phyloP scores from a whole-genome alignment of 2,888 invertebrate genomes.

The Temnothorax ravouxi region DNA sequence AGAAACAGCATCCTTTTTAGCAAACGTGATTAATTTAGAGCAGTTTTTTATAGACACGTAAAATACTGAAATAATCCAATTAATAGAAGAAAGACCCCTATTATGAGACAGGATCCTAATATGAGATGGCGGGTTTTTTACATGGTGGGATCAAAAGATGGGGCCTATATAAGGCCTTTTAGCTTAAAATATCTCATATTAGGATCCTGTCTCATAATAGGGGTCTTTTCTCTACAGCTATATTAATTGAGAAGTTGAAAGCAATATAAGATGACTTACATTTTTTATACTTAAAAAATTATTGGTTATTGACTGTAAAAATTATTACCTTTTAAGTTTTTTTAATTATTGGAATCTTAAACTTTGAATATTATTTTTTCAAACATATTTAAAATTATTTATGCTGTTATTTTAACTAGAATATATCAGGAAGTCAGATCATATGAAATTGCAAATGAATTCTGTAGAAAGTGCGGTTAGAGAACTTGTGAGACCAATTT shows the following conservation, averaged over 20 bases:
- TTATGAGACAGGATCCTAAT: too few relatives aligned
- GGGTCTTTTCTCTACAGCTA: too few relatives aligned
- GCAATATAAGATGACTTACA: background rate
- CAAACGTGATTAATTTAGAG: background rate
- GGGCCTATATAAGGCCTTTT: too few relatives aligned
- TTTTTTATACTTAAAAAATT: too few relatives aligned
- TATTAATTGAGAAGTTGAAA: background rate
- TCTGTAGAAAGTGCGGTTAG: background rate
- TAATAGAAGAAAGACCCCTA: too few relatives aligned
- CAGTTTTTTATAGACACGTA: background rate
- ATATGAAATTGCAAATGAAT: constrained; percentile 17
- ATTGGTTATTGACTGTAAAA: background rate
- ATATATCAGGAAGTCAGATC: constrained; percentile 23
- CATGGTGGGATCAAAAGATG: too few relatives aligned
- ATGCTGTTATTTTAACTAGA: background rate
- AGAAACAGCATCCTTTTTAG: background rate
- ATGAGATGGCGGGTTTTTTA: too few relatives aligned
- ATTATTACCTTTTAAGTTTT: background rate
- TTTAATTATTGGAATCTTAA: background rate
- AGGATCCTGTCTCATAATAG: too few relatives aligned
- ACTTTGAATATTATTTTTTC: background rate
- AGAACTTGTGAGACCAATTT: constrained; percentile 45
- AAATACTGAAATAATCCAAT: background rate
- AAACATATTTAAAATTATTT: background rate
- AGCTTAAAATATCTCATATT: too few relatives aligned